Base-by-base conservation (phyloP, 2,113 vertebrate species). In the Cervus canadensis region DNA sequence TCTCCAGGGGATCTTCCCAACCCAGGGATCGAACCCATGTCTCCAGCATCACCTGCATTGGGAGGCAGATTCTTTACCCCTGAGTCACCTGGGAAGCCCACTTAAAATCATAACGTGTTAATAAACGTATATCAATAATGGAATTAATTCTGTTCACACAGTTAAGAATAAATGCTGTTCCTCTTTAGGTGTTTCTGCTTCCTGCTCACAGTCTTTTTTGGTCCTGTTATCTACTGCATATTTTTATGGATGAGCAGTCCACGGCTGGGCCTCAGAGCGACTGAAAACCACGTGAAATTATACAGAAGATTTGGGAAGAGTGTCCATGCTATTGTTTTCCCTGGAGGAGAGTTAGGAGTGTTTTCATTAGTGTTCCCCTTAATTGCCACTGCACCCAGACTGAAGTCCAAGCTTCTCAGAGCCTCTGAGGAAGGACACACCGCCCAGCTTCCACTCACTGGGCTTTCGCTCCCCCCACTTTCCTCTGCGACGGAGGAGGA, bases 401-500 rank as follows among this genome's bases (percentile, higher is more conserved):
- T 2, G n/a, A 48, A 81, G 62, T 26, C 25, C 17, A 36, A 3
- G 30, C 45, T 86, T 79, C 57, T 17, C 40, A 86, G 56, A 9
- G 43, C 23, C 6, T 59, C 60, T 82, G 33, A 54, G 48, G 33
- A 5, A 23, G 5, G 14, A 8, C 25, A 64, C 12, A 13, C 10
- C 0, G 1, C 6, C 6, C 7, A 2, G 10, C 11, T 26, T 6
- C 19, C 64, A 52, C 33, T 33, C 12, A 6, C 40, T 40, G n/a
- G 67, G 76, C 87, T 14, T 50, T 13, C 6, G 36, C 15, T 79
- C 21, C 5, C 17, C 16, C 17, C 30, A 3, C 1, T 4, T 48
- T 59, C 1, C 26, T 67, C n/a, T 25, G 11, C 1, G 4, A 16
- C 19, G 48, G 30, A 40, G 59, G 25, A 74, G 67, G 10, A 50